Conservation (phyloP, 2,797 vertebrate species). For the Oreochromis grahami region DNA sequence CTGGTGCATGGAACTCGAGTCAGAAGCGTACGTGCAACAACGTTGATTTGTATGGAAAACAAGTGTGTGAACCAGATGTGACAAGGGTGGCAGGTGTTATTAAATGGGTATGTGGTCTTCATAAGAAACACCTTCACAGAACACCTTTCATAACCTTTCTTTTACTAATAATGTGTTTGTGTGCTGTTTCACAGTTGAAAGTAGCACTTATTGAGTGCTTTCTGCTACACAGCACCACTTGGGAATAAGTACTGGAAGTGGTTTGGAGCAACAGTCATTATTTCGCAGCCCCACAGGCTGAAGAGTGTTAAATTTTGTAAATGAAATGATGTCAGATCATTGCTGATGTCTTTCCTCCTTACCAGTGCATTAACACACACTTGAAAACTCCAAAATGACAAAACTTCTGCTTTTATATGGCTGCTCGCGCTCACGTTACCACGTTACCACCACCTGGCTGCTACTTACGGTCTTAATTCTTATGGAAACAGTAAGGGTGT, state of each 20-base stretch:
- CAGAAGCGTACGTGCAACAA: background rate
- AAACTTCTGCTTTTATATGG: background rate
- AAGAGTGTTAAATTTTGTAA: background rate
- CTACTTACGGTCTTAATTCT: background rate
- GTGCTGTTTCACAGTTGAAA: background rate
- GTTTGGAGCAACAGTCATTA: background rate
- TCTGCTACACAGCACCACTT: background rate
- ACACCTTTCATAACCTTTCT: background rate
- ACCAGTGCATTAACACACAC: background rate
- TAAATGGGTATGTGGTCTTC: background rate
- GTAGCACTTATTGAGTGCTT: background rate
- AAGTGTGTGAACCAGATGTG: background rate
- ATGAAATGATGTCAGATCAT: background rate
- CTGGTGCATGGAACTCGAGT: background rate
- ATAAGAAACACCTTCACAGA: background rate
- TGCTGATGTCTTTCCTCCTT: background rate
- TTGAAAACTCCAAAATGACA: background rate
- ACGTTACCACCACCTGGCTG: background rate
- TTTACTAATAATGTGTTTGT: background rate
- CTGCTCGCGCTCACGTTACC: background rate
- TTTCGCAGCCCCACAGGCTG: background rate
- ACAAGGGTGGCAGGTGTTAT: background rate
- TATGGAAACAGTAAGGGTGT: background rate
- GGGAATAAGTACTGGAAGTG: background rate
- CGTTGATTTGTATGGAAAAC: background rate